phyloP scores from a whole-genome alignment of 2,888 invertebrate genomes.

The Leptogaster cylindrica region DNA sequence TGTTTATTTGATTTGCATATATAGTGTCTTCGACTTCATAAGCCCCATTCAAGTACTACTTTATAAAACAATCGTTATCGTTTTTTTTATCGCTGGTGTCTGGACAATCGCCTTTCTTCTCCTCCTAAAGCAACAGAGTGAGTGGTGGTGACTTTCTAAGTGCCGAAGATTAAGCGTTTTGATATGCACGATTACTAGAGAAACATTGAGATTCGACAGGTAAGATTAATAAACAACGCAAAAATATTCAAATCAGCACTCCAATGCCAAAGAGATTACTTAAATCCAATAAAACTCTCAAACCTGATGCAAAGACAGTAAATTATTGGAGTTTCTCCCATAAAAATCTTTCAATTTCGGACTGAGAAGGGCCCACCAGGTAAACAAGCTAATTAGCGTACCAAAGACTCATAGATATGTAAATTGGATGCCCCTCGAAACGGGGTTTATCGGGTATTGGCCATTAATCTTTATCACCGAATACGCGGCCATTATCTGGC shows the following conservation, averaged over 20 bases:
- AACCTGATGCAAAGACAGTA: conserved; percentile 18
- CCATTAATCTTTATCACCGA: conserved; percentile 35
- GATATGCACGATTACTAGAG: no score
- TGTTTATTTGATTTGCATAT: no score
- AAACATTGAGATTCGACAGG: no score
- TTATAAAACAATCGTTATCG: no score
- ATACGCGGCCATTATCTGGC: conserved; percentile 26
- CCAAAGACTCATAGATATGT: conserved; percentile 28
- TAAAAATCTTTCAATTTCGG: conserved; percentile 35
- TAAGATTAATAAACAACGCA: no score
- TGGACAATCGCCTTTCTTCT: no score
- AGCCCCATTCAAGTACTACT: no score
- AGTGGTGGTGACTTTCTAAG: no score
- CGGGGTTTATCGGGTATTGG: conserved; percentile 21
- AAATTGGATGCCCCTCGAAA: conserved; percentile 27
- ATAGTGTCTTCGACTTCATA: no score
- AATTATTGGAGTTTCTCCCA: conserved; percentile 27
- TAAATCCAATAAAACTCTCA: conserved; percentile 10
- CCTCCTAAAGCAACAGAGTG: no score
- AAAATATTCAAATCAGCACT: conserved; percentile 16
- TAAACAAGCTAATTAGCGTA: conserved; percentile 37
- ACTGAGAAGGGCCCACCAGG: conserved; percentile 35
- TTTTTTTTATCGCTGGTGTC: no score
- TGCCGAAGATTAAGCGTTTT: no score
- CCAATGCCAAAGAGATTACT: conserved; percentile 24